phyloP scores from a whole-genome alignment of 1,140 invertebrate genomes.

The Bicyclus anynana region DNA sequence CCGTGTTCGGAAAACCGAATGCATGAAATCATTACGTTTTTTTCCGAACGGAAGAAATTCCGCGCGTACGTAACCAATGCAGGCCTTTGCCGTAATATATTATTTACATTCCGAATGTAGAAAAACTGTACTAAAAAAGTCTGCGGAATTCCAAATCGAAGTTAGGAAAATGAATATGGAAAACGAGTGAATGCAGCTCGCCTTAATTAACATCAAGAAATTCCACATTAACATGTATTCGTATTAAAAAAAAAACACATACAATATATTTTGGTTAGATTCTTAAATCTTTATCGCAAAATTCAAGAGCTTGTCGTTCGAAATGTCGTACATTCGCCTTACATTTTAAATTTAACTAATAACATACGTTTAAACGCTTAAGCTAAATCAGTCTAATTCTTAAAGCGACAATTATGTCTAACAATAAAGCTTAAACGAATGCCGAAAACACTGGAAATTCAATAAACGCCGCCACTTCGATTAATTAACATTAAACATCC shows the following conservation, averaged over 20 bases:
- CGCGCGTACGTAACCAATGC: too few species aligned
- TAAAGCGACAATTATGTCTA: constrained; percentile 72
- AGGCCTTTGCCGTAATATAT: too few species aligned
- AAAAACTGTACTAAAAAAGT: too few species aligned
- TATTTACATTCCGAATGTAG: too few species aligned
- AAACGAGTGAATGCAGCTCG: too few species aligned
- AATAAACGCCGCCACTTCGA: neutral
- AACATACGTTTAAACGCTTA: constrained; percentile 69
- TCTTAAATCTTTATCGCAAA: constrained; percentile 16
- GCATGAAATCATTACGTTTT: too few species aligned
- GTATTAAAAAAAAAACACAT: constrained; percentile 5
- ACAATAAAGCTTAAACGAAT: constrained; percentile 72
- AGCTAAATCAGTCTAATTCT: constrained; percentile 77
- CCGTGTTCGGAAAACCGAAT: too few species aligned
- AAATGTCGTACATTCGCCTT: constrained; percentile 46
- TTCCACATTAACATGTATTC: constrained; percentile 4
- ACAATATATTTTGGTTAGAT: constrained; percentile 13
- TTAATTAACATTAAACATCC: neutral
- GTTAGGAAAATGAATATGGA: too few species aligned
- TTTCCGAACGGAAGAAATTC: too few species aligned
- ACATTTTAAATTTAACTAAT: constrained; percentile 60
- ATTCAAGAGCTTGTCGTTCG: constrained; percentile 36
- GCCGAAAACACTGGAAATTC: constrained; percentile 64
- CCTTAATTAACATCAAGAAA: constrained; percentile 13
- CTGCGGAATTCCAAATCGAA: too few species aligned